Conservation (phyloP, 2,888 invertebrate genomes). For the Bombylius major region DNA sequence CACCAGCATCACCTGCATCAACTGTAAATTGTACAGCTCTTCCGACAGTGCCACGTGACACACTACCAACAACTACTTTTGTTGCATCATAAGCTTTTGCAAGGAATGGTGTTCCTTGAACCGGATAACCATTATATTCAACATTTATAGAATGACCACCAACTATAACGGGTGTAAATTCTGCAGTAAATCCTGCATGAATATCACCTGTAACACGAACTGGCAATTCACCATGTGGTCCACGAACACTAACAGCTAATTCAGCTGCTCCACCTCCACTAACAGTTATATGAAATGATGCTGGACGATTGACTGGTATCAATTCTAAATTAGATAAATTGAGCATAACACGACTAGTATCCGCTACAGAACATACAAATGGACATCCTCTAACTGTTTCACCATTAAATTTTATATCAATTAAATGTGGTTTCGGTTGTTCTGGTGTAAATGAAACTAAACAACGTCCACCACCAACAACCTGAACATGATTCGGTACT, state of each 20-base stretch:
- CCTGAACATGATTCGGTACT: conserved; percentile 96
- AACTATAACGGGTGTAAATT: conserved; percentile 87
- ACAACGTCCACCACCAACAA: conserved; percentile 89
- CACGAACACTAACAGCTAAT: conserved; percentile 76
- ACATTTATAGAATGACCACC: conserved; percentile 85
- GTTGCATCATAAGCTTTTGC: conserved; percentile 90
- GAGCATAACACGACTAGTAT: conserved; percentile 61
- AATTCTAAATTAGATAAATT: conserved; percentile 66
- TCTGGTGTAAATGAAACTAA: conserved; percentile 91
- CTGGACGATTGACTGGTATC: conserved; percentile 70
- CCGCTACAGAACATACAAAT: conserved; percentile 73
- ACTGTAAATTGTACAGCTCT: conserved; percentile 90
- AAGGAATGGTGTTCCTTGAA: conserved; percentile 78
- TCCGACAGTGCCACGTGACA: conserved; percentile 73
- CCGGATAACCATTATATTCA: conserved; percentile 79
- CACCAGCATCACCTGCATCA: conserved; percentile 92
- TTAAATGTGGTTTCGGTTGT: conserved; percentile 77
- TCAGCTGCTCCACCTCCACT: conserved; percentile 62
- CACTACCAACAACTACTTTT: conserved; percentile 67
- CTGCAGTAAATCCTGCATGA: conserved; percentile 75
- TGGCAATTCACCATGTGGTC: conserved; percentile 75
- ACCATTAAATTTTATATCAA: conserved; percentile 92
- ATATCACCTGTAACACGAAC: conserved; percentile 82
- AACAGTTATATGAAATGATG: conserved; percentile 67
- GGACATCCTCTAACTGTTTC: conserved; percentile 87